Percentiles rank a stretch among this genome's conserved stretches.
phyloP scores from a whole-genome alignment of 2,113 vertebrate genomes.

The Tringa solitaria region DNA sequence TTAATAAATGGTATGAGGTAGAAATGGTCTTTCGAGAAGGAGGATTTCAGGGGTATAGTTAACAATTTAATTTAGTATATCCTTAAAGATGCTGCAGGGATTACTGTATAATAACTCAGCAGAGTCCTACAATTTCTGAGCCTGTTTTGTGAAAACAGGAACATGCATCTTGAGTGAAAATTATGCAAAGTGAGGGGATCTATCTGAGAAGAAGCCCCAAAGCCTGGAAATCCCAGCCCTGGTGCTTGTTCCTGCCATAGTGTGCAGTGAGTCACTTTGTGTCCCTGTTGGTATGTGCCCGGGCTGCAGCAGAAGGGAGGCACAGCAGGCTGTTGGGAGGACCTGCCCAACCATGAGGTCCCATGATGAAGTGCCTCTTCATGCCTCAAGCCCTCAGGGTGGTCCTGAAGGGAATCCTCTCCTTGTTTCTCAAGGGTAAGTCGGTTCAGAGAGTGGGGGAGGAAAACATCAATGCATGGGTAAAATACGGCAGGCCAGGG shows the following conservation, averaged over 20 bases:
- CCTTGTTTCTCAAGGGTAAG: neutral
- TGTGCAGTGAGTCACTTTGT: rapidly evolving
- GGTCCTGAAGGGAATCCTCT: neutral
- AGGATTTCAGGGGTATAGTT: slow-evolving; percentile 47
- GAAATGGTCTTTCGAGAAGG: slow-evolving; percentile 21
- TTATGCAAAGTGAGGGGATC: neutral
- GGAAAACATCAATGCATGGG: rapidly evolving
- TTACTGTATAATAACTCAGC: neutral
- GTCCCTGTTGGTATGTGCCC: rapidly evolving
- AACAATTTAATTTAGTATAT: slow-evolving; percentile 56
- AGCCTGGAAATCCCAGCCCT: neutral
- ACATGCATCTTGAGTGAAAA: neutral
- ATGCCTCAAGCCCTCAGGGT: neutral
- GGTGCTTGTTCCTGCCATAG: neutral
- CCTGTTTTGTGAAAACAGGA: neutral
- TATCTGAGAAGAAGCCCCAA: neutral
- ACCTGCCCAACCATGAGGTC: neutral
- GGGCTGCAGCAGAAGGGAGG: neutral
- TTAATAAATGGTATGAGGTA: slow-evolving; percentile 44
- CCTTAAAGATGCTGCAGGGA: neutral
- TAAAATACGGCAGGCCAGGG: neutral
- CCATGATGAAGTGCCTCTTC: neutral
- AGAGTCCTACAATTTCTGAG: neutral
- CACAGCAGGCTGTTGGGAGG: too few relatives aligned
- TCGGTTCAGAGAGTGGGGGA: neutral